Conservation (phyloP, 2,888 invertebrate species). For the Athalia circularis region DNA sequence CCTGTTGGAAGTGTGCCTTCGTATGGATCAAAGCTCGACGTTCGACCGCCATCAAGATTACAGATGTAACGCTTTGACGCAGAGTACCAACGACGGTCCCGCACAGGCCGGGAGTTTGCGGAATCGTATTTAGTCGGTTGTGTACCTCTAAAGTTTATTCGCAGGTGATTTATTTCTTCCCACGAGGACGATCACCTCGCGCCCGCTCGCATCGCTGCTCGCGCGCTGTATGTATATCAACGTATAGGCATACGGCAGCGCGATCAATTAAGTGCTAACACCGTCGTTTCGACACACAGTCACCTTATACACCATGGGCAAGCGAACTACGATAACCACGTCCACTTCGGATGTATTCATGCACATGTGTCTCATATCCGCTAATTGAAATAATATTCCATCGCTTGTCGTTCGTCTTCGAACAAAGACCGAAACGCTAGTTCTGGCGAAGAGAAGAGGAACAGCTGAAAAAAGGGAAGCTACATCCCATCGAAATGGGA, state of each 20-base stretch:
- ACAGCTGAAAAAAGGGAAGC: too few species aligned
- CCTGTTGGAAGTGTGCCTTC: not conserved
- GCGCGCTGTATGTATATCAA: not conserved
- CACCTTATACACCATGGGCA: too few species aligned
- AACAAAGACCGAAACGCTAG: too few species aligned
- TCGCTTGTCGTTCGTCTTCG: too few species aligned
- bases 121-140: conserved; percentile 13
- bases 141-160: conserved; percentile 7
- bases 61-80: not conserved
- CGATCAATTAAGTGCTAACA: not conserved
- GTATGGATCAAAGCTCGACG: not conserved
- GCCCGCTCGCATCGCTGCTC: not conserved
- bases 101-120: not conserved
- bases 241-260: not conserved
- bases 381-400: too few species aligned
- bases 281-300: too few species aligned
- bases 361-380: too few species aligned
- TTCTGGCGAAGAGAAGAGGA: too few species aligned
- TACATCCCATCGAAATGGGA: not conserved
- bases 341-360: too few species aligned
- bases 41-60: conserved; percentile 21
- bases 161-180: conserved; percentile 34
- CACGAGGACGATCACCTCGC: conserved; percentile 40
- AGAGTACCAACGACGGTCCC: too few species aligned
- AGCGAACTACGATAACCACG: too few species aligned